Percentiles rank a stretch among this genome's conserved stretches.
phyloP scores from a whole-genome alignment of 2,888 invertebrate genomes.

The Sarcophaga caerulescens region DNA sequence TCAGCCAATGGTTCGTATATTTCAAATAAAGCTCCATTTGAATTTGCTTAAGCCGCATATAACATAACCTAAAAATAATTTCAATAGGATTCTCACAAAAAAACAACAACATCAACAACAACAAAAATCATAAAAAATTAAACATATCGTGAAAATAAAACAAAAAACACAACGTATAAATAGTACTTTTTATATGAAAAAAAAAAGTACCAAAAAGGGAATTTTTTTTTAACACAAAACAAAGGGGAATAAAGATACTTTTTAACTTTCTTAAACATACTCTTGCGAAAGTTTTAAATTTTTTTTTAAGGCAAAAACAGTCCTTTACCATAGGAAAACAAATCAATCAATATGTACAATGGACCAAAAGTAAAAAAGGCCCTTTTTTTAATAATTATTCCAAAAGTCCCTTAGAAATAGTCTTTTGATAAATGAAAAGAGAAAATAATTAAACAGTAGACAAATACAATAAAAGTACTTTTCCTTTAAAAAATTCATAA shows the following conservation, averaged over 20 bases:
- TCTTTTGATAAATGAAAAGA: not conserved
- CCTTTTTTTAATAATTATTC: not conserved
- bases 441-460: not conserved
- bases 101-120: constrained; percentile 4
- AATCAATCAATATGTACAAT: too few species aligned
- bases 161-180: not conserved
- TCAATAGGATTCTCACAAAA: constrained; percentile 18
- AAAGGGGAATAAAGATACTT: too few species aligned
- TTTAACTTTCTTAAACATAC: too few species aligned
- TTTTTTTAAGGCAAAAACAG: too few species aligned
- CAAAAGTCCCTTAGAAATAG: not conserved
- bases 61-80: not conserved
- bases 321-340: too few species aligned
- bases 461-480: too few species aligned
- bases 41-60: constrained; percentile 30
- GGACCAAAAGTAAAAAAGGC: not conserved
- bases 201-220: not conserved
- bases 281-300: too few species aligned
- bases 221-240: not conserved
- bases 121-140: constrained; percentile 1
- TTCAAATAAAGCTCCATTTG: constrained; percentile 41
- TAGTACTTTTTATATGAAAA: constrained; percentile 1
- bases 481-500: too few species aligned
- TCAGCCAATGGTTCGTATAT: constrained; percentile 61
- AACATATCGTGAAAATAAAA: constrained; percentile 53